Evolutionary conservation across 1,140 invertebrate species (phyloP).

Genomic region (Archegozetes longisetosus): DNA sequence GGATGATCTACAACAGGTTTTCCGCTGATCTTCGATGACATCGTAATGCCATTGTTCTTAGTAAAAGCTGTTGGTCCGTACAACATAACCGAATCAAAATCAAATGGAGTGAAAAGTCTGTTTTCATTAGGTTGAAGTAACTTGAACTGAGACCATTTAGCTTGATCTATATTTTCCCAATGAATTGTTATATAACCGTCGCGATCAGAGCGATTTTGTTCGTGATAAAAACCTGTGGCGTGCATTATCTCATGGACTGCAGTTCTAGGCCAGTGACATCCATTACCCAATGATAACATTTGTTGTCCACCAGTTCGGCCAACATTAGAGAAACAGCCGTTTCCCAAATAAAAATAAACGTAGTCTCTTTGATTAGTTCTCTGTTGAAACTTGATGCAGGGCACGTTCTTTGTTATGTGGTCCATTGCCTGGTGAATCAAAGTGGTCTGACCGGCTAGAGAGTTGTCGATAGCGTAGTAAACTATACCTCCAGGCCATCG

Average conservation of each 20-base stretch:
- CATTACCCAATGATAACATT: conserved; percentile 17
- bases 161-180: conserved; percentile 8
- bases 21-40: not conserved
- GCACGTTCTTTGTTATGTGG: conserved; percentile 38
- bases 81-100: conserved; percentile 21
- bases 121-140: conserved; percentile 15
- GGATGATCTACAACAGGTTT: not conserved
- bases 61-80: conserved; percentile 19
- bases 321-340: conserved; percentile 18
- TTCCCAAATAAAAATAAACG: conserved; percentile 23
- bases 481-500: conserved; percentile 20
- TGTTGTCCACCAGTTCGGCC: conserved; percentile 20
- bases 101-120: conserved; percentile 18
- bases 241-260: conserved; percentile 33
- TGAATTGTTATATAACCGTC: not conserved
- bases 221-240: conserved; percentile 30
- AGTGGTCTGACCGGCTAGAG: not conserved
- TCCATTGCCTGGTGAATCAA: conserved; percentile 29
- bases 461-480: conserved; percentile 18
- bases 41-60: not conserved
- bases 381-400: conserved; percentile 42
- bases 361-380: conserved; percentile 37
- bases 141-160: conserved; percentile 9
- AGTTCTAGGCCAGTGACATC: conserved; percentile 19
- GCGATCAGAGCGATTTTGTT: conserved; percentile 25